These are phyloP conservation scores for Porites evermanni DNA, from an alignment of 92 coral and sea anemone genomes.

Conservation along the genomic window DNA sequence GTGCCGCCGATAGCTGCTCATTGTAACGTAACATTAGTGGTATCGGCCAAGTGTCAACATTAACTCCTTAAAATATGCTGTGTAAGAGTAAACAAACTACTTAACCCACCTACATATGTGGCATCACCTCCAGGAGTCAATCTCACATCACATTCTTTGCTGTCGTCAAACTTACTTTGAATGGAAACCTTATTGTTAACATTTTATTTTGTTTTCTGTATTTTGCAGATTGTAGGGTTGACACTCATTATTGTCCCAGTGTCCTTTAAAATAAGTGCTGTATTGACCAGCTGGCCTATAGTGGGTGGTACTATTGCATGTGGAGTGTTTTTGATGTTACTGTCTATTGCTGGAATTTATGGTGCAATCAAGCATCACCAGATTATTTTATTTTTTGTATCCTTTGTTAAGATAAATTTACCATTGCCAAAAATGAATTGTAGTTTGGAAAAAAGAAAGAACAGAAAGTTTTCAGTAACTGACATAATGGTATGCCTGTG, in stretches of 20 bases:
- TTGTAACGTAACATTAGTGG: too few relatives aligned
- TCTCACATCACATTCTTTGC: too few relatives aligned
- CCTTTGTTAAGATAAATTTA: slow-evolving; percentile 48
- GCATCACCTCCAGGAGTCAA: too few relatives aligned
- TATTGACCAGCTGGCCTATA: slow-evolving; percentile 97
- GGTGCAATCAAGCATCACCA: slow-evolving; percentile 93
- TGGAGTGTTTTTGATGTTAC: slow-evolving; percentile 89
- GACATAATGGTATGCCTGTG: background rate
- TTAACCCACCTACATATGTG: too few relatives aligned
- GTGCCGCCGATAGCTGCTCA: too few relatives aligned
- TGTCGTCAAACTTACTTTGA: too few relatives aligned
- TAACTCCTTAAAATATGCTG: too few relatives aligned
- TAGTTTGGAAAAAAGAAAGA: too few relatives aligned
- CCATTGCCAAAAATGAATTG: background rate
- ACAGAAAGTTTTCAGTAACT: background rate
- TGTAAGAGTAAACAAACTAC: too few relatives aligned
- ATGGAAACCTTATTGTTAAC: too few relatives aligned
- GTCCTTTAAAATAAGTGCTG: slow-evolving; percentile 71
- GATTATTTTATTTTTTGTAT: slow-evolving; percentile 97
- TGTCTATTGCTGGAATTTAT: slow-evolving; percentile 93
- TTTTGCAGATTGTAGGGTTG: slow-evolving; percentile 91
- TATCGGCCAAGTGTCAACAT: too few relatives aligned
- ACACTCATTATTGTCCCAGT: slow-evolving; percentile 83
- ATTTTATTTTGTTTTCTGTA: background rate
- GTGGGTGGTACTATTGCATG: slow-evolving; percentile 93